phyloP scores from a whole-genome alignment of 1,140 invertebrate species.

The Frieseomelitta varia region DNA sequence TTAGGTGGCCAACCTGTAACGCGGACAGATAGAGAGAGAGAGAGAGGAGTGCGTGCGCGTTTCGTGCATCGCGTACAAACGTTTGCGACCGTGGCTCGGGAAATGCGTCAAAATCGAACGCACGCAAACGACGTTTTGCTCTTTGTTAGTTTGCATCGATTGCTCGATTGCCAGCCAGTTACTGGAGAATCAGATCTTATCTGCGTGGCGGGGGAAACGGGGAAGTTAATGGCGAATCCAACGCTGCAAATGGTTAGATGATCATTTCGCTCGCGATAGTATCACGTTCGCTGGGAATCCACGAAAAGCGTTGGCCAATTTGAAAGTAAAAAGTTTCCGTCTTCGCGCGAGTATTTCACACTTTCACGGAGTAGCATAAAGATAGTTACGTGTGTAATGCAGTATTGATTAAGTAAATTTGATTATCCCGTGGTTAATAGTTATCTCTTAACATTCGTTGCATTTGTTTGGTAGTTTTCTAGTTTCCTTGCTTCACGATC shows the following conservation, averaged over 20 bases:
- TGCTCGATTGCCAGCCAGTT: not conserved
- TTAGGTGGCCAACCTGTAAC: constrained; percentile 26
- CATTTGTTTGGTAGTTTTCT: too few species aligned
- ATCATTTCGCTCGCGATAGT: not conserved
- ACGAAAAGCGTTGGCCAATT: not conserved
- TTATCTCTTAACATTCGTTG: too few species aligned
- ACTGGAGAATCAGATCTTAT: constrained; percentile 37
- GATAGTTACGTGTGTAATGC: too few species aligned
- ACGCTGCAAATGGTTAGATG: not conserved
- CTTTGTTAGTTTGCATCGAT: constrained; percentile 12
- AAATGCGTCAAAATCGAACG: constrained; percentile 38
- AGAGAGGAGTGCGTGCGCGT: constrained; percentile 5
- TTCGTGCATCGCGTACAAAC: constrained; percentile 18
- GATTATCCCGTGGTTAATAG: too few species aligned
- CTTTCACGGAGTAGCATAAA: not conserved
- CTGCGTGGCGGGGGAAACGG: not conserved
- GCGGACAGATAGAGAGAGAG: too few species aligned
- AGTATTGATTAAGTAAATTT: too few species aligned
- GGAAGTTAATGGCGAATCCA: not conserved
- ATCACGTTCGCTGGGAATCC: too few species aligned
- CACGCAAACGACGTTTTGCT: constrained; percentile 6
- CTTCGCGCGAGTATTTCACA: not conserved
- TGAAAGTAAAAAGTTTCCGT: not conserved
- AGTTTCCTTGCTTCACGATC: too few species aligned
- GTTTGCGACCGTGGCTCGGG: not conserved